Evolutionary conservation across 2,888 invertebrate species (phyloP).

Genomic region (Hoplodrina ambigua): DNA sequence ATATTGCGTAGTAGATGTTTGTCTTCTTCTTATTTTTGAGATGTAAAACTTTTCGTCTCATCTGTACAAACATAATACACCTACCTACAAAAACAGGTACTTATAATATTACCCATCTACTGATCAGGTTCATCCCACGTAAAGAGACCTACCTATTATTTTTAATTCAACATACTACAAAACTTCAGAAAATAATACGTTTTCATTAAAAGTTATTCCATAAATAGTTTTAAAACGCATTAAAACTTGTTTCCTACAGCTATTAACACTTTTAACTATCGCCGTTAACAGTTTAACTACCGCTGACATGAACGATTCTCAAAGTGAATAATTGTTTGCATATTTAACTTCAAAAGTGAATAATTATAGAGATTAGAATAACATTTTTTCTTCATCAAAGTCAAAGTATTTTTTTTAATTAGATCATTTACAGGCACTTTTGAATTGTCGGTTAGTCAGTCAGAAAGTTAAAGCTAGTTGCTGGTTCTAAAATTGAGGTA

Average conservation of each 20-base stretch:
- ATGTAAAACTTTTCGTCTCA: background rate
- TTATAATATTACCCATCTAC: too few relatives aligned
- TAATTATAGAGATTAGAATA: too few relatives aligned
- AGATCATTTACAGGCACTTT: too few relatives aligned
- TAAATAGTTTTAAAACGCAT: constrained; percentile 7
- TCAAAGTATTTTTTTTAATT: too few relatives aligned
- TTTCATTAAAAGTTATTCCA: constrained; percentile 2
- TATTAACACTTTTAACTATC: background rate
- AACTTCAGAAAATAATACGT: background rate
- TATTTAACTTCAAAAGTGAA: background rate
- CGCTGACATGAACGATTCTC: background rate
- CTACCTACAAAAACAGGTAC: too few relatives aligned
- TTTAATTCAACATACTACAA: background rate
- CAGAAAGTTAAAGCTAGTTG: too few relatives aligned
- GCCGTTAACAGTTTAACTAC: background rate
- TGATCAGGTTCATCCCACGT: background rate
- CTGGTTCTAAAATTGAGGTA: too few relatives aligned
- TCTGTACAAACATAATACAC: background rate
- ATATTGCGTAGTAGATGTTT: too few relatives aligned
- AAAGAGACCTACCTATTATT: background rate
- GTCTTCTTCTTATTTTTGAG: too few relatives aligned
- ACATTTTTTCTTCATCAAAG: too few relatives aligned
- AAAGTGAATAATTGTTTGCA: background rate
- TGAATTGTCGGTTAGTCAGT: too few relatives aligned
- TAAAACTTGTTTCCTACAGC: background rate